Evolutionary conservation across 2,797 vertebrate species (phyloP), one percentile per base, ranked within the genome.

Genomic region (Lutjanus campechanus): DNA sequence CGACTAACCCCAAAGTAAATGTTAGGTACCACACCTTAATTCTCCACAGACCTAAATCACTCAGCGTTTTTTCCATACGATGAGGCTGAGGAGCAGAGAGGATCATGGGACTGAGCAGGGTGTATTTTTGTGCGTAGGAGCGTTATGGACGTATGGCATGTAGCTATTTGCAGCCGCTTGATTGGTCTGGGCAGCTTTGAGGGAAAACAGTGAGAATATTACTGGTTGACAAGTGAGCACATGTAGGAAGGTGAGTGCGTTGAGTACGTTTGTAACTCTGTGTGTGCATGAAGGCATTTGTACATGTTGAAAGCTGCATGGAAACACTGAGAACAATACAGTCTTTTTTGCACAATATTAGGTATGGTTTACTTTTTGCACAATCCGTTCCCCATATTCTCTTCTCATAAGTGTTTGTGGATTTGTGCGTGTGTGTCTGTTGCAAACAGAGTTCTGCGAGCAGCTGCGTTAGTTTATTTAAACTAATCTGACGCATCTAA

Each of bases 381-480:
- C 50, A 73, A 68, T 77, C 43, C n/a, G 1, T 8, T 12, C 29
- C 60, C 43, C 19, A 10, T 36, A 29, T 40, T 51, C n/a, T 15
- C 20, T 10, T 70, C 19, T 69, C 46, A 60, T 43, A 17, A 59
- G 22, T 19, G 15, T 68, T 64, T 66, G 19, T 69, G 47, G 7
- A 19, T 58, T 25, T 74, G 46, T 55, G 64, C 43, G 58, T 25
- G 29, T 69, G 10, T 63, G 40, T 41, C 1, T 53, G 60, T 65
- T 65, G 46, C 59, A 69, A 43, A 70, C 17, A n/a, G 10, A 77
- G 44, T 60, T 58, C 40, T 82, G 58, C 69, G 63, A 70, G 22
- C 73, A 76, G 83, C 78, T 69, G 51, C 8, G 12, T 62, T 50
- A 46, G 81, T 88, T 89, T 84, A 87, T 82, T 81, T 70, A 87